phyloP scores from a whole-genome alignment of 1,140 invertebrate species.

The Pomacea maculata region DNA sequence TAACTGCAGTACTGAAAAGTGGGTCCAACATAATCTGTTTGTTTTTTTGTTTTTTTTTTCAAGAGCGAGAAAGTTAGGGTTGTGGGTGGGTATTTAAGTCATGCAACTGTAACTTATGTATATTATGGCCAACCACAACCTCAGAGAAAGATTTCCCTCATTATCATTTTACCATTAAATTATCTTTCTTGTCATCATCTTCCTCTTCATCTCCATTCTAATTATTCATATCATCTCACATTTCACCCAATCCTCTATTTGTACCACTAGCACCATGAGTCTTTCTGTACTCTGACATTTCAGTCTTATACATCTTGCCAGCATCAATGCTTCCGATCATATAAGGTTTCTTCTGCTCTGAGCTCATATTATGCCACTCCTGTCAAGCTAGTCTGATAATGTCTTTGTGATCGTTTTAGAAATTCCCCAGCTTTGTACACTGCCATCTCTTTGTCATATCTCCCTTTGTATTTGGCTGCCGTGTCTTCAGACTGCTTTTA shows the following conservation, averaged over 20 bases:
- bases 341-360: constrained; percentile 80
- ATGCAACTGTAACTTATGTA: background rate
- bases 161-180: background rate
- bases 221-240: constrained; percentile 38
- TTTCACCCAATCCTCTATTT: constrained; percentile 19
- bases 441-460: constrained; percentile 58
- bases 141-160: background rate
- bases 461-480: constrained; percentile 56
- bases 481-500: constrained; percentile 52
- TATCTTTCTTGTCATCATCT: constrained; percentile 20
- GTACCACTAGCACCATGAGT: no score
- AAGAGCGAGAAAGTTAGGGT: no score
- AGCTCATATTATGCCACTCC: constrained; percentile 85
- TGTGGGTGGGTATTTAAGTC: no score
- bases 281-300: constrained; percentile 48
- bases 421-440: constrained; percentile 76
- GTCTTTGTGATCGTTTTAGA: constrained; percentile 77
- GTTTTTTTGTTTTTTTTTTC: no score
- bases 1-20: no score
- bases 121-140: no score
- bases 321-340: constrained; percentile 48
- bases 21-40: no score
- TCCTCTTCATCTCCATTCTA: constrained; percentile 41
- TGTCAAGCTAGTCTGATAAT: constrained; percentile 77
- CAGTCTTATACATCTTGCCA: constrained; percentile 49